phyloP scores from a whole-genome alignment of 2,797 vertebrate genomes.

The Sphenodon punctatus region DNA sequence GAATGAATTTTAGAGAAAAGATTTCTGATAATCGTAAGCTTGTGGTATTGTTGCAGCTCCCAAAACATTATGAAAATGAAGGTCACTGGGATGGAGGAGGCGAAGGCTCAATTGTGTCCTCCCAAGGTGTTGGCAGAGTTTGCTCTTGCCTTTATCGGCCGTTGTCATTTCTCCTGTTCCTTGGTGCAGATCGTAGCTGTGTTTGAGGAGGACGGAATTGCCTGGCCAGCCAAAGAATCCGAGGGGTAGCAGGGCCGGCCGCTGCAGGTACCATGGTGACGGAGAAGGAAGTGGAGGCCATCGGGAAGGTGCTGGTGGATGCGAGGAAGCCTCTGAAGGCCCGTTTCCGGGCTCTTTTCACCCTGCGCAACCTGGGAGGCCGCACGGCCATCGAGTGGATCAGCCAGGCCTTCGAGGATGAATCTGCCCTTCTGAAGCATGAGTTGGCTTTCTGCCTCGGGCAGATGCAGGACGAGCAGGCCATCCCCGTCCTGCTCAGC shows the following conservation, averaged over 20 bases:
- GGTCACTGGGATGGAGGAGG: too few species aligned
- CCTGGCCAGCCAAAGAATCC: too few species aligned
- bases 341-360: slow-evolving; percentile 94
- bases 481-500: slow-evolving; percentile 79
- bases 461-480: slow-evolving; percentile 88
- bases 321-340: slow-evolving; percentile 74
- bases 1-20: too few species aligned
- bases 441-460: slow-evolving; percentile 95
- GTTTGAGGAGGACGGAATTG: too few species aligned
- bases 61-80: too few species aligned
- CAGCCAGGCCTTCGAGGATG: slow-evolving; percentile 84
- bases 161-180: too few species aligned
- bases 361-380: slow-evolving; percentile 88
- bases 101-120: too few species aligned
- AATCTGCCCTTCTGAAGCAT: slow-evolving; percentile 91
- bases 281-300: slow-evolving; percentile 71
- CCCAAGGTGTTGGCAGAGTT: too few species aligned
- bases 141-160: too few species aligned
- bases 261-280: slow-evolving; percentile 71
- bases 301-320: slow-evolving; percentile 83
- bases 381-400: slow-evolving; percentile 86
- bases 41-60: too few species aligned
- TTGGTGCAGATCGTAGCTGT: too few species aligned
- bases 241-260: background rate
- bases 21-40: too few species aligned